These are phyloP conservation scores for Lobophora halterata DNA, from an alignment of 2,888 invertebrate species.

Conservation along the genomic window DNA sequence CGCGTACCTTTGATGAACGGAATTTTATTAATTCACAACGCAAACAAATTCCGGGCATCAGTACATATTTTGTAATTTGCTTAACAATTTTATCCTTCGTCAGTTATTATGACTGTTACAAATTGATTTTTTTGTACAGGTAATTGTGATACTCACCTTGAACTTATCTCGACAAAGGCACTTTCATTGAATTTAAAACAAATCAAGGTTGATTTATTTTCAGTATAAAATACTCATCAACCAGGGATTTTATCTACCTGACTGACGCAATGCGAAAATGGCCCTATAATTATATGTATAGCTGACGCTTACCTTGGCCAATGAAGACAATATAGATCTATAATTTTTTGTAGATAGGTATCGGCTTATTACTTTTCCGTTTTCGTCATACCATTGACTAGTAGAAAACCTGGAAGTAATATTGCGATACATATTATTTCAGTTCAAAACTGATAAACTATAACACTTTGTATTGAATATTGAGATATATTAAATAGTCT, in stretches of 20 bases:
- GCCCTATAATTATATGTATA: conserved; percentile 7
- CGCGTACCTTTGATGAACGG: too few species aligned
- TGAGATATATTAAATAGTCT: not conserved
- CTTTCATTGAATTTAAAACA: conserved; percentile 11
- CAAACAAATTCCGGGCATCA: too few species aligned
- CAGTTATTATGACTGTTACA: not conserved
- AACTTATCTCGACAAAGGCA: conserved; percentile 11
- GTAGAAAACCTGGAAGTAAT: conserved; percentile 83
- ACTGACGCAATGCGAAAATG: too few species aligned
- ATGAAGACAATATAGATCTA: conserved; percentile 66
- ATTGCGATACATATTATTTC: not conserved
- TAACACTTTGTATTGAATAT: not conserved
- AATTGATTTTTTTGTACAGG: conserved; percentile 1
- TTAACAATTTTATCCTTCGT: conserved; percentile 7
- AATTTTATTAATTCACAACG: too few species aligned
- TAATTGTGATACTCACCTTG: conserved; percentile 17
- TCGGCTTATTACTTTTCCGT: conserved; percentile 84
- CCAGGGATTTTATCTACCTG: too few species aligned
- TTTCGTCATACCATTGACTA: conserved; percentile 91
- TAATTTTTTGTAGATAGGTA: conserved; percentile 73
- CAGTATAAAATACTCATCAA: too few species aligned
- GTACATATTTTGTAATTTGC: not conserved
- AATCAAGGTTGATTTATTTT: conserved; percentile 13
- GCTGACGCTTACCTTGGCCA: conserved; percentile 58
- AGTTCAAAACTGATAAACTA: not conserved